A percentile compares a stretch with the other conserved stretches of the same genome.
Conservation (phyloP, 2,888 invertebrate species). For the Sericinus montela region DNA sequence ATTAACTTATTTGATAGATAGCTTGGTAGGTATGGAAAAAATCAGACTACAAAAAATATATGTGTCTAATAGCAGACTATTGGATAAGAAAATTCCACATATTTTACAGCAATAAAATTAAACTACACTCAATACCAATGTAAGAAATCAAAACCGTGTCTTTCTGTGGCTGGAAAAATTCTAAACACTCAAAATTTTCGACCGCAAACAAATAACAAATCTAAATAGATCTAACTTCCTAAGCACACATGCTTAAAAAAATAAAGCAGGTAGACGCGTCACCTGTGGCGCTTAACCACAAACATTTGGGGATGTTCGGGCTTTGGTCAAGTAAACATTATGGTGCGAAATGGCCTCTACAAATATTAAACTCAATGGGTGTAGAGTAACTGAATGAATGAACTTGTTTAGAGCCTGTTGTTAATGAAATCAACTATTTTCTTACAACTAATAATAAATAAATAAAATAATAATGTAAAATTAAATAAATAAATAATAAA, state of each 20-base stretch:
- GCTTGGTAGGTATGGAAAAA: too few relatives aligned
- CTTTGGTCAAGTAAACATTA: constrained; percentile 53
- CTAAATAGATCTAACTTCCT: constrained; percentile 40
- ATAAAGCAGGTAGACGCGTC: constrained; percentile 50
- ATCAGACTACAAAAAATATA: too few relatives aligned
- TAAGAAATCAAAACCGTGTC: too few relatives aligned
- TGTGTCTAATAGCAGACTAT: too few relatives aligned
- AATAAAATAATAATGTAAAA: too few relatives aligned
- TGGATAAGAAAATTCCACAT: too few relatives aligned
- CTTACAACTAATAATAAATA: too few relatives aligned
- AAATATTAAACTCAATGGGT: constrained; percentile 55
- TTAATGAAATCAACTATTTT: constrained; percentile 22
- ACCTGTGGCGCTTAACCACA: constrained; percentile 67
- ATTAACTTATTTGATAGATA: too few relatives aligned
- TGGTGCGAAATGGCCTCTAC: constrained; percentile 58
- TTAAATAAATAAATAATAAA: too few relatives aligned
- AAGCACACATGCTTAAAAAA: constrained; percentile 51
- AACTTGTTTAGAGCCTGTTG: constrained; percentile 33
- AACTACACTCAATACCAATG: too few relatives aligned
- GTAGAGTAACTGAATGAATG: constrained; percentile 52
- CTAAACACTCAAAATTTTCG: constrained; percentile 33
- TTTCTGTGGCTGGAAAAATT: neutral
- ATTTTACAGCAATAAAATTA: too few relatives aligned
- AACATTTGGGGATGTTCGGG: constrained; percentile 40
- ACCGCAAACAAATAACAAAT: constrained; percentile 32